Percentiles rank a stretch among this genome's conserved stretches.
Evolutionary conservation across 2,113 vertebrate genomes (phyloP).

Genomic region (Halcyon senegalensis): DNA sequence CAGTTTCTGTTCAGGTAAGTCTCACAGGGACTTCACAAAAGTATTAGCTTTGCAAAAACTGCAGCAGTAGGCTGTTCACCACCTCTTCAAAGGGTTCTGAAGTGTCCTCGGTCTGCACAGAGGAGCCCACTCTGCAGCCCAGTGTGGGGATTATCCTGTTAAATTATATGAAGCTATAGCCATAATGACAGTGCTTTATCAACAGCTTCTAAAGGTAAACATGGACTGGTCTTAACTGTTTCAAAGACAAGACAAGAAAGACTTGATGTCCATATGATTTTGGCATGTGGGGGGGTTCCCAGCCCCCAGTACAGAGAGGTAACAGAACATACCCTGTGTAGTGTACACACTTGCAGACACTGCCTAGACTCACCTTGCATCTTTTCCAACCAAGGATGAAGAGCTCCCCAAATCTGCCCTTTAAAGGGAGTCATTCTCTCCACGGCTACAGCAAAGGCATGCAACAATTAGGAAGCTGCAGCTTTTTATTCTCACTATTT

Average conservation of each 20-base stretch:
- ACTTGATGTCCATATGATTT: accelerated
- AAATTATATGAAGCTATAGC: no score
- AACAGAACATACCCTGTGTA: accelerated
- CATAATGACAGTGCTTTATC: accelerated
- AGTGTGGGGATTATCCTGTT: accelerated
- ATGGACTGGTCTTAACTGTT: accelerated
- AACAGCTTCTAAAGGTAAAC: accelerated
- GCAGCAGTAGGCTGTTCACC: accelerated
- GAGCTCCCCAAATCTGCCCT: background rate
- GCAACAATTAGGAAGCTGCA: background rate
- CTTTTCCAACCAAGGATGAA: background rate
- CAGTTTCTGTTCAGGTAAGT: background rate
- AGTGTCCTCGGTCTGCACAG: background rate
- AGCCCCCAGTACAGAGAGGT: background rate
- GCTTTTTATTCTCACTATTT: background rate
- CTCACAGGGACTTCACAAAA: accelerated
- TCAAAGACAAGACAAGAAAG: no score
- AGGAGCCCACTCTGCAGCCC: background rate
- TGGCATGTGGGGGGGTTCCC: background rate
- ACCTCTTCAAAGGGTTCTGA: background rate
- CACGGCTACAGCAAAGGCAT: background rate
- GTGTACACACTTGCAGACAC: accelerated
- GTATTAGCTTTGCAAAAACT: background rate
- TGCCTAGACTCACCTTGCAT: background rate
- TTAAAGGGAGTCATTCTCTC: background rate